These are phyloP conservation scores for Vimba vimba DNA, from an alignment of 2,113 vertebrate species.

Conservation along the genomic window DNA sequence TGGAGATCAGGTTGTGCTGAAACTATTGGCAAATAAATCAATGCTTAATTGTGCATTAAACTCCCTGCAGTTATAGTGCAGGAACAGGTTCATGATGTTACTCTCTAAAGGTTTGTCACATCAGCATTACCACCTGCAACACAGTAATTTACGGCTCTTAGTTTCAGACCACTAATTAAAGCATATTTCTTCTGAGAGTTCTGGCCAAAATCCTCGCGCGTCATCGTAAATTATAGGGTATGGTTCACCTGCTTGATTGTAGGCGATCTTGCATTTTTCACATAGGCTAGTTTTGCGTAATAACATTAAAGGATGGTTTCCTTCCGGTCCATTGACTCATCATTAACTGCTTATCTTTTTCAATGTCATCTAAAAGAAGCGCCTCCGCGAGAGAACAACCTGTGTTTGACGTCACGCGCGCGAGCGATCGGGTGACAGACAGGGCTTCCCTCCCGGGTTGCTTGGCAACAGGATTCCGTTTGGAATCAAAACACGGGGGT, in stretches of 20 bases:
- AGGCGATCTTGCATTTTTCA: neutral
- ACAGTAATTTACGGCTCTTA: neutral
- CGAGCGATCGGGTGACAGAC: slow-evolving; percentile 34
- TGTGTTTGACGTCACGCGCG: slow-evolving; percentile 66
- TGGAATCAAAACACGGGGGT: slow-evolving; percentile 67
- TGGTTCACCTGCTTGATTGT: neutral
- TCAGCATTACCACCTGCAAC: neutral
- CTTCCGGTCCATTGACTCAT: slow-evolving; percentile 66
- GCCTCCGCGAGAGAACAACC: slow-evolving; percentile 54
- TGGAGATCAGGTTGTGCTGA: neutral
- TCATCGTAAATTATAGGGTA: neutral
- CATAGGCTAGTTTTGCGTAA: neutral
- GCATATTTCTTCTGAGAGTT: neutral
- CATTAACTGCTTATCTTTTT: slow-evolving; percentile 52
- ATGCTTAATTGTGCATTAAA: neutral
- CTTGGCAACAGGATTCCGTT: slow-evolving; percentile 66
- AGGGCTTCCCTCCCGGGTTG: slow-evolving; percentile 72
- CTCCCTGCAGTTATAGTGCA: neutral
- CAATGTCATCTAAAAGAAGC: slow-evolving; percentile 51
- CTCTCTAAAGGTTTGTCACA: neutral
- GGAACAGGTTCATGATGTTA: neutral
- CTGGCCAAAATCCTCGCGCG: neutral
- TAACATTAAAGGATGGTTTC: slow-evolving; percentile 42
- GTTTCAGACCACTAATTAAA: slow-evolving; percentile 7
- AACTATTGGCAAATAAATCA: neutral